These are phyloP conservation scores for Heterocephalus glaber DNA, from an alignment of 2,113 vertebrate species.

Conservation along the genomic window DNA sequence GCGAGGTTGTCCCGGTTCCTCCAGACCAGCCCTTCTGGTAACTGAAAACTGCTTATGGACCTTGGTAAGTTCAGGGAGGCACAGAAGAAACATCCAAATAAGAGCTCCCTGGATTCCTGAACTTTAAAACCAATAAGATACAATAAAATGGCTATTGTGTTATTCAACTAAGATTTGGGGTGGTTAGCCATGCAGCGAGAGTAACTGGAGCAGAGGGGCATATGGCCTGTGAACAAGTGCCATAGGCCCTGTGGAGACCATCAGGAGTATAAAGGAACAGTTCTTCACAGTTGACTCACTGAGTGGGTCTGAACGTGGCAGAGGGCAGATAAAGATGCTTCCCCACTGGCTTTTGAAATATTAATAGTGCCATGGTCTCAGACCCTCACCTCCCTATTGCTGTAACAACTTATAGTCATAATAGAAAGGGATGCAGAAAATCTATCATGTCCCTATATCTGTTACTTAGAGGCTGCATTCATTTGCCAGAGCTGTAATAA, in stretches of 20 bases:
- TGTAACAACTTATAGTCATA: too few relatives aligned
- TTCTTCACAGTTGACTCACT: neutral
- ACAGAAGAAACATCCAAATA: neutral
- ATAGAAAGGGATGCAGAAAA: neutral
- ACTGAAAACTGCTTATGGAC: neutral
- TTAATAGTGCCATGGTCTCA: fast-evolving
- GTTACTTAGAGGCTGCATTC: neutral
- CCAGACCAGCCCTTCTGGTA: neutral
- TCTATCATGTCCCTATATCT: neutral
- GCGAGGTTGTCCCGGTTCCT: neutral
- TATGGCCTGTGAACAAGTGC: neutral
- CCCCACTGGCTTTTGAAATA: neutral
- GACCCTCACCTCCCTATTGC: neutral
- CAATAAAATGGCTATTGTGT: neutral
- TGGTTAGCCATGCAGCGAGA: neutral
- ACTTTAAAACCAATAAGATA: neutral
- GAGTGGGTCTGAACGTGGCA: neutral
- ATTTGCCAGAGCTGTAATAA: neutral
- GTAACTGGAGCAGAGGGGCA: neutral
- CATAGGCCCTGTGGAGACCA: neutral
- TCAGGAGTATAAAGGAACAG: neutral
- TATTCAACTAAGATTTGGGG: neutral
- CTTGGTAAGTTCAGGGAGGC: neutral
- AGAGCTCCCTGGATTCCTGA: neutral
- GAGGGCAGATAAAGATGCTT: neutral